Percentiles rank a stretch among this genome's conserved stretches.
These are phyloP conservation scores for Phalacrocorax brasilianus DNA, from an alignment of 2,113 vertebrate species.

Conservation along the genomic window DNA sequence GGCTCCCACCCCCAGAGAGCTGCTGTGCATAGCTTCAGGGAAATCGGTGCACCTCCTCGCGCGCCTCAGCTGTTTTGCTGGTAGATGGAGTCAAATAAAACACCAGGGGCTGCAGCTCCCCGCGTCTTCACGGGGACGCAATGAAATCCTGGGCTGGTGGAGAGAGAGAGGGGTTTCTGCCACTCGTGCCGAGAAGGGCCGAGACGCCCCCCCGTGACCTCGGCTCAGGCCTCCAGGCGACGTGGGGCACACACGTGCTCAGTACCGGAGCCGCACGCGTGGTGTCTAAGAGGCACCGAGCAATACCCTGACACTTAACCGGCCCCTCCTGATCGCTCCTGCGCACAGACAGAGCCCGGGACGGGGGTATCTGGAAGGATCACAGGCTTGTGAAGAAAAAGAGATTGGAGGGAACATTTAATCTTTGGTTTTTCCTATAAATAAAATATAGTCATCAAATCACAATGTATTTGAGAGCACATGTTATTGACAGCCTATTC, in stretches of 20 bases:
- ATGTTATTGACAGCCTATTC: constrained; percentile 80
- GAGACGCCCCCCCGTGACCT: background rate
- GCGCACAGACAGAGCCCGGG: background rate
- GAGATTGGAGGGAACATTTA: background rate
- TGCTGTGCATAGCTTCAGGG: background rate
- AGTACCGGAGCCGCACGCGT: background rate
- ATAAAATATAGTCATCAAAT: constrained; percentile 67
- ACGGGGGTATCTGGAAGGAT: background rate
- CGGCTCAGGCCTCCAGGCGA: background rate
- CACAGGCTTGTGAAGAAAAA: constrained; percentile 1
- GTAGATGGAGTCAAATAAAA: background rate
- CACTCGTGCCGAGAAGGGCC: background rate
- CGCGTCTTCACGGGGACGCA: rapidly evolving
- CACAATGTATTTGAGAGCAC: constrained; percentile 67
- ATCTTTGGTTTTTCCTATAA: constrained; percentile 62
- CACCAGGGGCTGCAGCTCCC: background rate
- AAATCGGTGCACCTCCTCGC: background rate
- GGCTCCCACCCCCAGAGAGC: background rate
- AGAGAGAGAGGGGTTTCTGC: background rate
- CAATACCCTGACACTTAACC: background rate
- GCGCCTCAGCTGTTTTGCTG: background rate
- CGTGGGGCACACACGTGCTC: background rate
- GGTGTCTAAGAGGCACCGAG: background rate
- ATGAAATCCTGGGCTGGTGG: background rate
- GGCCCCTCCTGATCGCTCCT: background rate